Evolutionary conservation across 1,140 invertebrate genomes (phyloP), one percentile per base, ranked within the genome.

Genomic region (Heliconius eleuchia): DNA sequence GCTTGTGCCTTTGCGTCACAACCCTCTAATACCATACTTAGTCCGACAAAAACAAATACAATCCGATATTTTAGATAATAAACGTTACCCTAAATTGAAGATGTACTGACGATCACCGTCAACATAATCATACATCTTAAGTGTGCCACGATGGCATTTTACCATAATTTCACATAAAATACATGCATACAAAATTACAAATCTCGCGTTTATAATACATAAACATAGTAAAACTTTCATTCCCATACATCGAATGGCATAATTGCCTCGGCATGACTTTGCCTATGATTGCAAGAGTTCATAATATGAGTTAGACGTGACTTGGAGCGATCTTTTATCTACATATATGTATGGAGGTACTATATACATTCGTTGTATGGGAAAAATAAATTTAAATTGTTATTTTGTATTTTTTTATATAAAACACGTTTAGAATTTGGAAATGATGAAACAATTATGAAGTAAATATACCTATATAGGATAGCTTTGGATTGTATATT

Each of bases 211-310:
- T 73, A 46, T 73, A 73, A 50, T 73, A 73, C n/a, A 16, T 50
- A 71, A 50, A 71, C 75, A 66, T 74, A 73, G 78, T 80, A 73
- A 66, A 66, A 66, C 60, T 66, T 66, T 66, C 60, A 27, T 66
- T 30, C 71, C 39, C 76, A 77, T 77, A 66, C 70, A 55, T 66
- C 60, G 60, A 66, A 66, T n/a, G 27, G 60, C 60, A 46, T 50
- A 42, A 73, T 73, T 73, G 72, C 60, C 60, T 66, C 60, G 60
- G 60, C 60, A 66, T 66, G 60, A 66, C 60, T 66, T 66, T 66
- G 60, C 60, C 55, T 66, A n/a, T 66, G 60, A 66, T 66, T 66
- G 60, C 60, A 66, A 66, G 60, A 66, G 60, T 66, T 66, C 60
- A 16, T 46, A 46, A 46, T 66, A 66, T 66, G 60, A 66, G 60